phyloP scores from a whole-genome alignment of 2,797 vertebrate genomes.

The Sebastes steindachneri region DNA sequence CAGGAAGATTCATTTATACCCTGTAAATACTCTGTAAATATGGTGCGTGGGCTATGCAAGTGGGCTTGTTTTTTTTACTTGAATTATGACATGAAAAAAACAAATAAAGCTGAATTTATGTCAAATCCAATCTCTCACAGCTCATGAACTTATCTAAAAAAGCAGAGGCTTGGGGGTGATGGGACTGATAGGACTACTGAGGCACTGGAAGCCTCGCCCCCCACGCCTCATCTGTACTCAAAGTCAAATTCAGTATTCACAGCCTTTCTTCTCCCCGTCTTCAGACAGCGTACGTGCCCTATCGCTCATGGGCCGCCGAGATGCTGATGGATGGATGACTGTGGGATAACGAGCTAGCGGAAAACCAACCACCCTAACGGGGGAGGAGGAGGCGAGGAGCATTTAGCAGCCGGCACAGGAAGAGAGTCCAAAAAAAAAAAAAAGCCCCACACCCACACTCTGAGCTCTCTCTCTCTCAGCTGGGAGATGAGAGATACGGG shows the following conservation, averaged over 20 bases:
- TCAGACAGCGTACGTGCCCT: slow-evolving; percentile 78
- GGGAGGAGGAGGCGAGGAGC: slow-evolving; percentile 56
- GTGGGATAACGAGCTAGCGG: slow-evolving; percentile 78
- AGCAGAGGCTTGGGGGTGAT: slow-evolving; percentile 53
- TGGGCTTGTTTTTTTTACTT: slow-evolving; percentile 29
- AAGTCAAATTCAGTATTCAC: slow-evolving; percentile 74
- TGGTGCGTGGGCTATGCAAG: slow-evolving; percentile 14
- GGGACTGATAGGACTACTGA: slow-evolving; percentile 46
- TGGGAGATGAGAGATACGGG: slow-evolving; percentile 58
- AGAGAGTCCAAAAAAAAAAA: slow-evolving; percentile 52
- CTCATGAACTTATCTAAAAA: slow-evolving; percentile 61
- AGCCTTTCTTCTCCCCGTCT: slow-evolving; percentile 67
- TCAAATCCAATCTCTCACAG: slow-evolving; percentile 56
- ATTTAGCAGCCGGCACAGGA: slow-evolving; percentile 73
- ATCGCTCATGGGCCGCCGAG: slow-evolving; percentile 71
- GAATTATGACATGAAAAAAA: slow-evolving; percentile 40
- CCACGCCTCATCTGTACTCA: slow-evolving; percentile 56
- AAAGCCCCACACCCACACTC: slow-evolving; percentile 50
- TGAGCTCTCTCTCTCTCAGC: slow-evolving; percentile 45
- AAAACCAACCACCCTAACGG: slow-evolving; percentile 74
- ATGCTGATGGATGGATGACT: slow-evolving; percentile 82
- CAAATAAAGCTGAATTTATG: slow-evolving; percentile 41
- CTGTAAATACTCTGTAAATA: slow-evolving; percentile 10
- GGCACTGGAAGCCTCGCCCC: slow-evolving; percentile 48
- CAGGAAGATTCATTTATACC: slow-evolving; percentile 53